Percentiles rank a stretch among this genome's conserved stretches.
phyloP scores from a whole-genome alignment of 2,797 vertebrate species.

The Sebastiscus tertius region DNA sequence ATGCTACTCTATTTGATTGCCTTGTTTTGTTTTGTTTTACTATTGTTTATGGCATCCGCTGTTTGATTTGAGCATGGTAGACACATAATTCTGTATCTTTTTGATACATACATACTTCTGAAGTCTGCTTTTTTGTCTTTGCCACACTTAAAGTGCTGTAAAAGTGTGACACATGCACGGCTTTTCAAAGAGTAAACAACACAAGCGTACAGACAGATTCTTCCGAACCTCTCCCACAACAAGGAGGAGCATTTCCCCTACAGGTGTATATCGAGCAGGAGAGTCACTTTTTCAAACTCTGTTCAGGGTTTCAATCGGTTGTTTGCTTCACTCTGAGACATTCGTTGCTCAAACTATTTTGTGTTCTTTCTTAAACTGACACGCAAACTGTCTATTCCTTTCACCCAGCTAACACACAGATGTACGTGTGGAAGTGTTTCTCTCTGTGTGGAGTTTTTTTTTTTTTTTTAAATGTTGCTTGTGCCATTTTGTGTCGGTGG shows the following conservation, averaged over 20 bases:
- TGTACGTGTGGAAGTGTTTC: background rate
- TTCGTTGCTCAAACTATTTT: background rate
- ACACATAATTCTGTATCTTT: background rate
- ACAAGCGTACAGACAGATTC: background rate
- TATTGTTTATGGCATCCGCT: background rate
- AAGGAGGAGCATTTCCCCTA: background rate
- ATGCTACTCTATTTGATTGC: background rate
- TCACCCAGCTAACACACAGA: background rate
- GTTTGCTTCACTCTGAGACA: background rate
- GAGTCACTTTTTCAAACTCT: background rate
- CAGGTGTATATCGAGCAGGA: background rate
- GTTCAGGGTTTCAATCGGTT: background rate
- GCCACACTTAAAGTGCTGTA: background rate
- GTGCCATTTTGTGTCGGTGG: conserved; percentile 39
- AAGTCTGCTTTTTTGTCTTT: background rate
- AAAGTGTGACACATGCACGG: background rate
- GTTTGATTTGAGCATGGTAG: background rate
- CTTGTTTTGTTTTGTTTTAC: background rate
- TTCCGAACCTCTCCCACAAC: background rate
- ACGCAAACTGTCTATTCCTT: background rate
- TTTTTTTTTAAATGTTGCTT: background rate
- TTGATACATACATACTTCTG: background rate
- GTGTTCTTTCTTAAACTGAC: background rate
- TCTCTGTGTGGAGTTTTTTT: background rate
- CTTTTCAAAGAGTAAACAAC: conserved; percentile 4